Percentiles rank a stretch among this genome's conserved stretches.
Conservation (phyloP, 2,888 invertebrate genomes). For the Sinodicranocentrus sp. region DNA sequence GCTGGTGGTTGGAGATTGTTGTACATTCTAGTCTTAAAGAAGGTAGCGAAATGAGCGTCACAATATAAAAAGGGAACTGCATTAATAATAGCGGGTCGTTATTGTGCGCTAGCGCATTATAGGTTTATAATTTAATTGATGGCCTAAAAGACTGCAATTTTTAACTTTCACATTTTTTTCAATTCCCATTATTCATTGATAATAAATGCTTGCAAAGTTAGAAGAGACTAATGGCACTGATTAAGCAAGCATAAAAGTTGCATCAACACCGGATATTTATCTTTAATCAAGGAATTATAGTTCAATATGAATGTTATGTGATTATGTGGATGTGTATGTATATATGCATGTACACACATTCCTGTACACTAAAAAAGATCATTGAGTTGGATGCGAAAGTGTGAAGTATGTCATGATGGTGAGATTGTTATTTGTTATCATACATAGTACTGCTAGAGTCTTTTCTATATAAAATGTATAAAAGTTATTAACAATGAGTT, state of each 20-base stretch:
- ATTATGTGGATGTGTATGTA: neutral
- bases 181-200: conserved; percentile 48
- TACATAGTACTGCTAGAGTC: neutral
- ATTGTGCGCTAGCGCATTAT: conserved; percentile 20
- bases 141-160: conserved; percentile 42
- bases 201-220: conserved; percentile 12
- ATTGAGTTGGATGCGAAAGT: conserved; percentile 14
- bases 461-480: no score
- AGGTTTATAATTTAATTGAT: conserved; percentile 44
- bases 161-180: conserved; percentile 55
- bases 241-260: conserved; percentile 39
- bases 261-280: conserved; percentile 51
- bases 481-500: neutral
- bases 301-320: conserved; percentile 28
- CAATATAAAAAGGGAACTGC: no score
- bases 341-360: neutral
- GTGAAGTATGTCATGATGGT: conserved; percentile 53
- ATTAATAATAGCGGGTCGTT: conserved; percentile 4
- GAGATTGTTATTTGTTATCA: conserved; percentile 32
- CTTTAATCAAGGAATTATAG: conserved; percentile 53
- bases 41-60: no score
- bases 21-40: no score
- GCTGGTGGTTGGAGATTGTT: no score
- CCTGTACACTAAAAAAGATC: neutral
- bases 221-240: conserved; percentile 12